Percentiles rank a stretch among this genome's conserved stretches.
Evolutionary conservation across 1,140 invertebrate genomes (phyloP).

Genomic region (Cheumatopsyche charites): DNA sequence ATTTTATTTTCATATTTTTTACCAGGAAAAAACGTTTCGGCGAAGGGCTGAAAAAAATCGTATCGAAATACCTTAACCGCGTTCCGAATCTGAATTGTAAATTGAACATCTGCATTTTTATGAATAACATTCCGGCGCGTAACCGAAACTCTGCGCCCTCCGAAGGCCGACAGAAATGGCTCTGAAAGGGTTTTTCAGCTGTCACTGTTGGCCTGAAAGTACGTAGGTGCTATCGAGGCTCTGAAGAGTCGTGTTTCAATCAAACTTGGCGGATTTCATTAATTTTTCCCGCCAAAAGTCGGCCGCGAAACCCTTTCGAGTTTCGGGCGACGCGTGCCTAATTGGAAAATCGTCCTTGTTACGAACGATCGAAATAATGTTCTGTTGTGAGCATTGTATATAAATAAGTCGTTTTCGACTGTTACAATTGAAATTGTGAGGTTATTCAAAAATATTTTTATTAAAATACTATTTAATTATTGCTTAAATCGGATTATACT

Average conservation of each 20-base stretch:
- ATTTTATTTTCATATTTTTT: neutral
- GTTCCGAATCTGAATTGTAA: conserved; percentile 14
- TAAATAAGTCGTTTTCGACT: too few relatives aligned
- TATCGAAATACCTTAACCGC: too few relatives aligned
- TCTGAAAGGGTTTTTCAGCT: too few relatives aligned
- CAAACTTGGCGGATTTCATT: conserved; percentile 19
- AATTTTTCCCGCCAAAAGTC: neutral
- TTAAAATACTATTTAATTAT: too few relatives aligned
- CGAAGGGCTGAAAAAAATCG: neutral
- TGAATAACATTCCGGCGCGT: conserved; percentile 30
- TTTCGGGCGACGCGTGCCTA: neutral
- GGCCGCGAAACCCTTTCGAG: conserved; percentile 7
- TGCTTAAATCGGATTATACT: too few relatives aligned
- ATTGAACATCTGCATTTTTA: conserved; percentile 42
- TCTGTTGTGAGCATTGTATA: too few relatives aligned
- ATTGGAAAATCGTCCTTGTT: conserved; percentile 1
- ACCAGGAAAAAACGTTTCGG: neutral
- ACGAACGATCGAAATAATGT: too few relatives aligned
- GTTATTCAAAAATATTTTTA: too few relatives aligned
- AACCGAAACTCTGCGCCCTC: too few relatives aligned
- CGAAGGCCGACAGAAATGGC: neutral
- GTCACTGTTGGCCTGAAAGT: neutral
- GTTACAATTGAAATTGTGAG: too few relatives aligned
- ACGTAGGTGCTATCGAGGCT: too few relatives aligned
- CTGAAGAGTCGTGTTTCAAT: conserved; percentile 9